phyloP scores from a whole-genome alignment of 1,140 invertebrate genomes.

The Ericerus pela region DNA sequence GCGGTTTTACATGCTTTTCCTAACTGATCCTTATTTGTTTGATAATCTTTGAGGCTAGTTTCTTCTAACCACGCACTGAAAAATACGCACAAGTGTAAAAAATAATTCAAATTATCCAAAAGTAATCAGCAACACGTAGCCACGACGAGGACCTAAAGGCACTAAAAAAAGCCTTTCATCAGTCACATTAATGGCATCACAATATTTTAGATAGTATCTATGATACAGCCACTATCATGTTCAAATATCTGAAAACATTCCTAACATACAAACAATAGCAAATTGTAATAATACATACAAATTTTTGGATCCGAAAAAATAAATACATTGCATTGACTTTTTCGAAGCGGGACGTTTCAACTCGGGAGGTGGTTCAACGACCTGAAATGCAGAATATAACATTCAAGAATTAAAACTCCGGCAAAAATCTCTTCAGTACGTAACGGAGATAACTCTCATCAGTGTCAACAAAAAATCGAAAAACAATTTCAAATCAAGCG shows the following conservation, averaged over 20 bases:
- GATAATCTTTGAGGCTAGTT: conserved; percentile 65
- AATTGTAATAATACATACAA: conserved; percentile 52
- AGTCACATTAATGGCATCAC: too few species aligned
- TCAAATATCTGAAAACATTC: too few species aligned
- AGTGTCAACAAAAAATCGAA: not conserved
- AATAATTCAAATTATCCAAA: too few species aligned
- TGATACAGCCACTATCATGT: too few species aligned
- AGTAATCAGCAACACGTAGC: too few species aligned
- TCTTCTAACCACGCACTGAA: conserved; percentile 81
- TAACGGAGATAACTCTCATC: too few species aligned
- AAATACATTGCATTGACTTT: conserved; percentile 62
- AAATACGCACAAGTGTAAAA: too few species aligned
- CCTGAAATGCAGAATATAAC: conserved; percentile 37
- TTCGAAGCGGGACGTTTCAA: conserved; percentile 45
- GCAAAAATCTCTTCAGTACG: not conserved
- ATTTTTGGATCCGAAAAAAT: conserved; percentile 84
- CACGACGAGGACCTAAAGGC: too few species aligned
- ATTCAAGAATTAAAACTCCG: not conserved
- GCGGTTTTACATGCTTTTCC: conserved; percentile 60
- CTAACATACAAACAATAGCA: too few species aligned
- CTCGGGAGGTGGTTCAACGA: conserved; percentile 51
- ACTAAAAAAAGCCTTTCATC: too few species aligned
- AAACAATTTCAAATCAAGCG: not conserved
- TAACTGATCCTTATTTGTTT: conserved; percentile 61
- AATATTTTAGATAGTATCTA: too few species aligned